These are phyloP conservation scores for Sylvia borin DNA, from an alignment of 2,797 vertebrate species.

Conservation along the genomic window DNA sequence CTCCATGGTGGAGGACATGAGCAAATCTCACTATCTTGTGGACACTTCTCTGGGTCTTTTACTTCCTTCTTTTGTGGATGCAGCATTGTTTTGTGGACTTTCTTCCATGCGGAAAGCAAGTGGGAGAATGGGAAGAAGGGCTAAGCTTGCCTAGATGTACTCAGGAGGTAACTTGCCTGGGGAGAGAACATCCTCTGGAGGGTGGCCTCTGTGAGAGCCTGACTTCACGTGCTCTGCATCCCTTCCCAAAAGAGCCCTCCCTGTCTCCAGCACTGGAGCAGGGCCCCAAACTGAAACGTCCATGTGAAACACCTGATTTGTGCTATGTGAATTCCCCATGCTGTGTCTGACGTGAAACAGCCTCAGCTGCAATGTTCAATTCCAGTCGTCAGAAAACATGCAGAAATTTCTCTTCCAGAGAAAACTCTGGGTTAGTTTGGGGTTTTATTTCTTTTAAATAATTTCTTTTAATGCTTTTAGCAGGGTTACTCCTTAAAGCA, in stretches of 20 bases:
- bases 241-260: not conserved
- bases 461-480: slow-evolving; percentile 19
- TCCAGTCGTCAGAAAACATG: not conserved
- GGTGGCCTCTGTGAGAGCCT: not conserved
- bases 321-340: not conserved
- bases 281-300: not conserved
- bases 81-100: slow-evolving; percentile 1
- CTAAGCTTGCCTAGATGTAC: not conserved
- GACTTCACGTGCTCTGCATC: not conserved
- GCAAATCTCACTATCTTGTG: not conserved
- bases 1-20: not conserved
- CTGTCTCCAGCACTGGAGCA: not conserved
- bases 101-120: slow-evolving; percentile 22
- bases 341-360: not conserved
- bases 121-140: not conserved
- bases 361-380: not conserved
- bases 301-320: not conserved
- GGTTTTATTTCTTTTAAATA: not conserved
- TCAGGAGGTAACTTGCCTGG: slow-evolving; percentile 7
- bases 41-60: slow-evolving; percentile 22
- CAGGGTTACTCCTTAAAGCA: slow-evolving; percentile 12
- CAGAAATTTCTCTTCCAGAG: slow-evolving; percentile 23
- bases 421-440: not conserved
- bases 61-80: not conserved
- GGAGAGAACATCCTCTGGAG: not conserved